Evolutionary conservation across 2,113 vertebrate species (phyloP).

Genomic region (Polyodon spathula): DNA sequence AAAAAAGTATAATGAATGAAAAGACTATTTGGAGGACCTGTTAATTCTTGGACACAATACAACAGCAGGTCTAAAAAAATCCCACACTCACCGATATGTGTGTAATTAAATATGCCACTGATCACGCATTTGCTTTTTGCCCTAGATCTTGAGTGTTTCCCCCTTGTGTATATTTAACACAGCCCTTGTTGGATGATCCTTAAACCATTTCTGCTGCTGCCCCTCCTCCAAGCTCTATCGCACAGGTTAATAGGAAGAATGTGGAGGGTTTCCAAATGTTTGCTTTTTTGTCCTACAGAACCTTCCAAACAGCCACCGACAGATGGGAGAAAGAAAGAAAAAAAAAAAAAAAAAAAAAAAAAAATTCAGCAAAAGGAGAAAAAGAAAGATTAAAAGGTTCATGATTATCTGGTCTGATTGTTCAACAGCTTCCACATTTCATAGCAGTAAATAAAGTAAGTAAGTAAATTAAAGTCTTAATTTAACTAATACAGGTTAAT

Average conservation of each 20-base stretch:
- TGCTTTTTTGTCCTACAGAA: slow-evolving; percentile 13
- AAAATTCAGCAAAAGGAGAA: background rate
- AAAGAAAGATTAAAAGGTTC: slow-evolving; percentile 12
- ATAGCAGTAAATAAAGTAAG: too few relatives aligned
- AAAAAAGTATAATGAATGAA: too few relatives aligned
- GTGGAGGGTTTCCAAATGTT: slow-evolving; percentile 8
- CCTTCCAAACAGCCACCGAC: slow-evolving; percentile 12
- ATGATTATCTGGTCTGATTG: slow-evolving; percentile 18
- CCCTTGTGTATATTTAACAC: background rate
- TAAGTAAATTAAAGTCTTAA: too few relatives aligned
- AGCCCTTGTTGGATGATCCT: background rate
- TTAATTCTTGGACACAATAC: too few relatives aligned
- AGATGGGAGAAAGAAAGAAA: slow-evolving; percentile 14
- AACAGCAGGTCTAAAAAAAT: too few relatives aligned
- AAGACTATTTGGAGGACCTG: too few relatives aligned
- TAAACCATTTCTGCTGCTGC: background rate
- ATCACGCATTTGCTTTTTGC: too few relatives aligned
- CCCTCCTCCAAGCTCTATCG: slow-evolving; percentile 6
- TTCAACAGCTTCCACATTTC: slow-evolving; percentile 13
- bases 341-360: slow-evolving; percentile 9
- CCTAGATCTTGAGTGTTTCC: too few relatives aligned
- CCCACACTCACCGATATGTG: too few relatives aligned
- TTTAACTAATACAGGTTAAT: too few relatives aligned
- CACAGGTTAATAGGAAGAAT: slow-evolving; percentile 13
- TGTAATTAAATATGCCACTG: too few relatives aligned